A percentile compares a stretch with the other conserved stretches of the same genome.
These are phyloP conservation scores for Sapayoa aenigma DNA, from an alignment of 2,113 vertebrate genomes.

Conservation along the genomic window DNA sequence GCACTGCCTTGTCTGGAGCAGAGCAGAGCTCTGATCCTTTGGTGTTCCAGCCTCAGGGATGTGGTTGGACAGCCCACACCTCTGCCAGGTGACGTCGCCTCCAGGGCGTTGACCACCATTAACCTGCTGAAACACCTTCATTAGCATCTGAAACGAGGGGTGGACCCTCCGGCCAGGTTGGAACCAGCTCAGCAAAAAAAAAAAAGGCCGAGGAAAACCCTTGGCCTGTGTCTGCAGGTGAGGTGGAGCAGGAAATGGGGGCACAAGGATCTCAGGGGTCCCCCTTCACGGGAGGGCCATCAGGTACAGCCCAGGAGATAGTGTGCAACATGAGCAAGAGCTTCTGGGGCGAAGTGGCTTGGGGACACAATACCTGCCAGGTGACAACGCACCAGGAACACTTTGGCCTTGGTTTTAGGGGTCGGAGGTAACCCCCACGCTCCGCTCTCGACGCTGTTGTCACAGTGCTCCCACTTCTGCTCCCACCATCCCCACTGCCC, in stretches of 20 bases:
- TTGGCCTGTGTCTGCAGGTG: not conserved
- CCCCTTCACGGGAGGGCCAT: not conserved
- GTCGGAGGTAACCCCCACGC: not conserved
- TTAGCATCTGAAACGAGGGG: constrained; percentile 22
- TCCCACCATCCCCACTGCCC: not conserved
- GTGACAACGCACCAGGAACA: not conserved
- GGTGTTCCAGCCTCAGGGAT: not conserved
- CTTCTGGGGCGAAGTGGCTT: not conserved
- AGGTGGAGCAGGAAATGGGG: not conserved
- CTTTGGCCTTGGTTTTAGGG: not conserved
- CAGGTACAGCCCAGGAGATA: not conserved
- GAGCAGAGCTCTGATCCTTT: not conserved
- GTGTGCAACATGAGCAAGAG: not conserved
- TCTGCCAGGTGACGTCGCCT: not conserved
- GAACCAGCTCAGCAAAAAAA: not conserved
- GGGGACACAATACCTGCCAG: not conserved
- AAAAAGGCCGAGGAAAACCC: not conserved
- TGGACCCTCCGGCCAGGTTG: not conserved
- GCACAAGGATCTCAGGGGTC: not conserved
- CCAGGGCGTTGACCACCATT: constrained; percentile 11
- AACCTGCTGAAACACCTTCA: constrained; percentile 32
- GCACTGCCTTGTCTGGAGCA: not conserved
- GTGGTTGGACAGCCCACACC: not conserved
- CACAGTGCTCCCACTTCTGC: not conserved
- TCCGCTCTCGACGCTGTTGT: rapidly evolving